These are phyloP conservation scores for Poeciliopsis infans DNA, from an alignment of 2,797 vertebrate species.

Conservation along the genomic window DNA sequence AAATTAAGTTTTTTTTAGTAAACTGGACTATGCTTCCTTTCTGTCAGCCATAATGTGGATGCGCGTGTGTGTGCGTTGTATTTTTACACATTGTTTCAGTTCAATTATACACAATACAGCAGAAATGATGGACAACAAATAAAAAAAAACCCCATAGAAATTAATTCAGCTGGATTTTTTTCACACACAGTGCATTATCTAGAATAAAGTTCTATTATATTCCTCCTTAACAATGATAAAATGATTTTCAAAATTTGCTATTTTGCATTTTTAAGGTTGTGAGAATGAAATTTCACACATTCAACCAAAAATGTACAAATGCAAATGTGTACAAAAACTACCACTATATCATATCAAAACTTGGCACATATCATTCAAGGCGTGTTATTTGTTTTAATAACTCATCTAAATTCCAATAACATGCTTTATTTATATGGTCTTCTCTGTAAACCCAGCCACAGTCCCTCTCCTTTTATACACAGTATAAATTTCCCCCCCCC, in stretches of 20 bases:
- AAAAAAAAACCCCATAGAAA: neutral
- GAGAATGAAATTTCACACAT: neutral
- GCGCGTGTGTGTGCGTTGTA: too few species aligned
- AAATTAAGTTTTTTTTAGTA: neutral
- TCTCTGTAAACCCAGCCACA: neutral
- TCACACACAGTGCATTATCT: neutral
- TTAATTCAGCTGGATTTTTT: neutral
- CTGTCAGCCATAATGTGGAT: neutral
- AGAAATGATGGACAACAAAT: neutral
- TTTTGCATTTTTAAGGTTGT: neutral
- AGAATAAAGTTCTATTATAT: neutral
- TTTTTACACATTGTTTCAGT: neutral
- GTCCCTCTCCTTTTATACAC: neutral
- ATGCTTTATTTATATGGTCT: neutral
- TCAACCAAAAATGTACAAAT: conserved; percentile 3
- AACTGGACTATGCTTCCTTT: neutral
- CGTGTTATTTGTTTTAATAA: neutral
- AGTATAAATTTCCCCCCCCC: neutral
- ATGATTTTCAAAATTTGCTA: neutral
- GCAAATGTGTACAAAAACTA: neutral
- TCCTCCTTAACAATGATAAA: neutral
- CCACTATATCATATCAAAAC: neutral
- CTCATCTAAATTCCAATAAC: neutral
- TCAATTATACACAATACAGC: neutral
- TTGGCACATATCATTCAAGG: neutral